These are phyloP conservation scores for Heliconius hewitsoni DNA, from an alignment of 1,140 invertebrate species.

Conservation along the genomic window DNA sequence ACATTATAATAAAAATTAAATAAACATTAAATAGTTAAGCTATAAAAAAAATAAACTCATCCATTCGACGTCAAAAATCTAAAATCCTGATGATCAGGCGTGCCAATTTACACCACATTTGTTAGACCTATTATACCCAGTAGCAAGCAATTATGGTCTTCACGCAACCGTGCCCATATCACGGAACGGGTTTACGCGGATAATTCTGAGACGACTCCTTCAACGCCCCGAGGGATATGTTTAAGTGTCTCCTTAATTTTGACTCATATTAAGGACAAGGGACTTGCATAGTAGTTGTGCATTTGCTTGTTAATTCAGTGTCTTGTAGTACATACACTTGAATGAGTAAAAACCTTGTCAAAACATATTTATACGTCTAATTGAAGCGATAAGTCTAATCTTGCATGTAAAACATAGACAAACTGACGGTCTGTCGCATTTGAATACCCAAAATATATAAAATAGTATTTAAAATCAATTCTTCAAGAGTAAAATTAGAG, in stretches of 20 bases:
- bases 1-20: no score
- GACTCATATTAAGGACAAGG: constrained; percentile 8
- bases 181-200: constrained; percentile 25
- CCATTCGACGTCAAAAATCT: neutral
- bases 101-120: constrained; percentile 68
- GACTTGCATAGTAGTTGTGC: constrained; percentile 7
- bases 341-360: neutral
- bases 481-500: constrained; percentile 39
- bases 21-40: neutral
- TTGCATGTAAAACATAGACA: constrained; percentile 38
- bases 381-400: constrained; percentile 27
- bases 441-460: constrained; percentile 30
- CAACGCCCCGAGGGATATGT: constrained; percentile 6
- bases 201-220: constrained; percentile 21
- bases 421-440: constrained; percentile 36
- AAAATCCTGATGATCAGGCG: constrained; percentile 25
- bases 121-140: constrained; percentile 65
- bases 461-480: constrained; percentile 31
- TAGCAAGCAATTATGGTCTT: constrained; percentile 59
- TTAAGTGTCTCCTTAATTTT: constrained; percentile 14
- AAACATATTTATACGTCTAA: constrained; percentile 19
- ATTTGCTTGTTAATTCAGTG: neutral
- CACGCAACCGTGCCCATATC: constrained; percentile 35
- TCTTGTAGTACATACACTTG: neutral
- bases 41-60: neutral